Base-by-base conservation (phyloP, 2,888 invertebrate species). In the Melanostoma mellinum region DNA sequence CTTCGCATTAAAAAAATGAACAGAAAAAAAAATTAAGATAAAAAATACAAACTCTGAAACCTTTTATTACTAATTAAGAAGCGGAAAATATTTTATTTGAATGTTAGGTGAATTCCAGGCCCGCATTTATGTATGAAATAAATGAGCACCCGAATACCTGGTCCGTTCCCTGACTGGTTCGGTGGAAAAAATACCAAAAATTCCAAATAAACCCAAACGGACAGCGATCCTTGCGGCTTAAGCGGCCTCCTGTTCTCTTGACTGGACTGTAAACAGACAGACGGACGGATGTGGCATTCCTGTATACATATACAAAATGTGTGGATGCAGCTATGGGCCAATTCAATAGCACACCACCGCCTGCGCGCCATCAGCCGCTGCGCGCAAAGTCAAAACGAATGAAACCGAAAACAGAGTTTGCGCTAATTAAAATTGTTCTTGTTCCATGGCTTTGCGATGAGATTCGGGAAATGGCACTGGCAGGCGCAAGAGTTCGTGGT, bases 391-490 rank as follows among this genome's bases (percentile, higher is more conserved):
- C 63, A 74, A 77, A 71, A 87, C 89, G 90, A 90, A 89, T 86
- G 88, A 87, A 88, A 88, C 87, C 88, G 90, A 90, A 90, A 90
- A 89, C 89, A 90, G 88, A 90, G 88, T 87, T 88, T 88, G 89
- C 91, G 90, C 90, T 90, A 90, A 90, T 90, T 90, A 90, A 90
- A 90, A 90, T 89, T 88, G 89, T 88, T 89, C 87, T 60, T 84
- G 79, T 79, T 84, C 84, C 69, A 84, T 73, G 60, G 56, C 50
- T 42, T n/a, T 56, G 74, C 79, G 74, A 84, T 84, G 84, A 61
- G 84, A 84, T 84, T 84, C 60, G 79, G 79, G 74, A 75, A 82
- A 78, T 63, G 73, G 77, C 76, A 63, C 63, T 63, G 63, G 56
- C 63, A 69, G 73, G 63, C 53, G 73, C 55, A 68, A 79, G 73